Percentiles rank a stretch among this genome's conserved stretches.
phyloP scores from a whole-genome alignment of 2,888 invertebrate species.

The Stomorhina lunata region DNA sequence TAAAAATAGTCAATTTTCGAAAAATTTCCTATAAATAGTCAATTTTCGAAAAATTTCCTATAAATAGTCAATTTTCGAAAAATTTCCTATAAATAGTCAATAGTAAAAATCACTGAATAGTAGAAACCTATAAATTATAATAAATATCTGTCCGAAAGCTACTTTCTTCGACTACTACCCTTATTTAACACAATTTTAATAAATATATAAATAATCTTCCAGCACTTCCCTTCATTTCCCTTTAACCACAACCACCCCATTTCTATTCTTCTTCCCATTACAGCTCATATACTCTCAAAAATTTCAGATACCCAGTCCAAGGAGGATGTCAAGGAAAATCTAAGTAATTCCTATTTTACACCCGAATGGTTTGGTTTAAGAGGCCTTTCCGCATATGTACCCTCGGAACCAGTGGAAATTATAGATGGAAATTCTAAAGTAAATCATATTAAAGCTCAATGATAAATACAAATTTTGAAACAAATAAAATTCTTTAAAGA shows the following conservation, averaged over 20 bases:
- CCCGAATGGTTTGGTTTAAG: slow-evolving; percentile 81
- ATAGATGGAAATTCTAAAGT: slow-evolving; percentile 85
- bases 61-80: too few species aligned
- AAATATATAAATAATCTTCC: background rate
- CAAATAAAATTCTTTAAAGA: slow-evolving; percentile 47
- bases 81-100: too few species aligned
- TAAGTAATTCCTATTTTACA: slow-evolving; percentile 69
- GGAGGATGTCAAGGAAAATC: slow-evolving; percentile 44
- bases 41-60: too few species aligned
- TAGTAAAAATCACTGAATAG: too few species aligned
- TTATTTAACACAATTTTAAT: too few species aligned
- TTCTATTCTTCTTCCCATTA: slow-evolving; percentile 24
- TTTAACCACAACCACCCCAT: background rate
- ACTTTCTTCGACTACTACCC: slow-evolving; percentile 6
- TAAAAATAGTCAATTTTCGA: too few species aligned
- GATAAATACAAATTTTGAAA: slow-evolving; percentile 1
- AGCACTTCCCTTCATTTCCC: background rate
- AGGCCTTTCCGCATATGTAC: slow-evolving; percentile 81
- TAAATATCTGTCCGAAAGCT: too few species aligned
- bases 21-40: too few species aligned
- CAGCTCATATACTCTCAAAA: slow-evolving; percentile 61
- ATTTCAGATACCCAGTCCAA: slow-evolving; percentile 63
- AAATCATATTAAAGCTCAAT: slow-evolving; percentile 72
- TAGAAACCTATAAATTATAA: too few species aligned
- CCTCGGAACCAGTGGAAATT: slow-evolving; percentile 82